Conservation (phyloP, 2,888 invertebrate species). For the Eremobia ochroleuca region DNA sequence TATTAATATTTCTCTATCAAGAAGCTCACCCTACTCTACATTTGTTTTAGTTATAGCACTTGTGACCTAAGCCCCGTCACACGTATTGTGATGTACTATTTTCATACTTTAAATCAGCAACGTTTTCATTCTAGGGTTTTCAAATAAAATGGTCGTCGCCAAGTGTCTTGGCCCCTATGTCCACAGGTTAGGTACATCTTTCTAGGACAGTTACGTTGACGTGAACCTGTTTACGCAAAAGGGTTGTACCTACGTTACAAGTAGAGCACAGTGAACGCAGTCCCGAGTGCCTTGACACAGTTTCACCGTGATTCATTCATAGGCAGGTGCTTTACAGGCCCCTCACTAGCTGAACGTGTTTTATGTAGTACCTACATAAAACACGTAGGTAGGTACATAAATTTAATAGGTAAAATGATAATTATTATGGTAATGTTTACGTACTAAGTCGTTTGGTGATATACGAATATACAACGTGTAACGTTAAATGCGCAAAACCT, state of each 20-base stretch:
- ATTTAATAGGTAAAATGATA: neutral
- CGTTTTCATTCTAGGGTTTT: neutral
- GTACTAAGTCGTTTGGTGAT: neutral
- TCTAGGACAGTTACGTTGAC: constrained; percentile 33
- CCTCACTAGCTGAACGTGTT: constrained; percentile 51
- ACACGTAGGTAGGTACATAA: neutral
- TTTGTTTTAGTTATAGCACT: neutral
- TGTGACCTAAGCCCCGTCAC: too few species aligned
- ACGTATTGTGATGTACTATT: too few species aligned
- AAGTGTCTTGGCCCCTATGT: neutral
- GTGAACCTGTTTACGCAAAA: constrained; percentile 44
- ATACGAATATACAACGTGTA: too few species aligned
- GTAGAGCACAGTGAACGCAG: constrained; percentile 74
- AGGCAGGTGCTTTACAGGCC: constrained; percentile 53
- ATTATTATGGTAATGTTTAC: neutral
- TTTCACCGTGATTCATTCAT: constrained; percentile 70
- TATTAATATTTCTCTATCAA: neutral
- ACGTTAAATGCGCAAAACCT: too few species aligned
- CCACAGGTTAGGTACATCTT: neutral
- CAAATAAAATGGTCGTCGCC: neutral
- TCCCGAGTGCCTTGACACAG: constrained; percentile 85
- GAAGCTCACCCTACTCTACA: neutral
- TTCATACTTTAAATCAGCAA: neutral
- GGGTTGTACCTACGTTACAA: constrained; percentile 33
- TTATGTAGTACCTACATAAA: too few species aligned